Base-by-base conservation (phyloP, 2,888 invertebrate species). In the Morpho helenor region DNA sequence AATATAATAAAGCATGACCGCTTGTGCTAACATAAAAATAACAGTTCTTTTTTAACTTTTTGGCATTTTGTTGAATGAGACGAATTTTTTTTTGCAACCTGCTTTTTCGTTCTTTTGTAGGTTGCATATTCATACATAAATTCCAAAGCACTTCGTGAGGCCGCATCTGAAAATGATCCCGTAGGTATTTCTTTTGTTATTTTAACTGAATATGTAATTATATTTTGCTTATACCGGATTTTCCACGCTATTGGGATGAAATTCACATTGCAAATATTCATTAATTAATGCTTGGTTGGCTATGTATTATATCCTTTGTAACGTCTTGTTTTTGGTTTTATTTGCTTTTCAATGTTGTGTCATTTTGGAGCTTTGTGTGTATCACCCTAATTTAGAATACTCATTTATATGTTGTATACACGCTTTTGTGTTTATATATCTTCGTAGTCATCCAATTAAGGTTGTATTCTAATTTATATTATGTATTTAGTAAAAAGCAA, bases 81-180 rank as follows among this genome's bases (percentile, higher is more conserved):
- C 69, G 71, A 70, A 79, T 83, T 86, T 85, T 76, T 83, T 85
- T 85, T 88, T 89, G 89, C 87, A 84, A 87, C 84, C 77, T 76
- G 84, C 87, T 85, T 91, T 31, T 31, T 91, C 87, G 76, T 91
- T 91, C 91, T 92, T 91, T 93, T 92, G 87, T 93, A 93, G 93
- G 92, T 91, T 87, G 90, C 91, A 87, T 91, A 88, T 89, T 87
- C 92, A 83, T 88, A 91, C 91, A 87, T 87, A 82, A 82, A 80
- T 85, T 81, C 80, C 74, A 77, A 84, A 81, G 77, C 79, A 81
- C 80, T 77, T 56, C 84, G 85, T 65, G 82, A 79, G 77, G 80
- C 79, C 74, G 69, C 91, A 89, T 87, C 91, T 91, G 95, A 94
- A 82, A 90, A 87, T 75, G 92, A 93, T 71, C 94, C 94, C 88